phyloP scores from a whole-genome alignment of 2,113 vertebrate species.

The Vulpes ferrilata region DNA sequence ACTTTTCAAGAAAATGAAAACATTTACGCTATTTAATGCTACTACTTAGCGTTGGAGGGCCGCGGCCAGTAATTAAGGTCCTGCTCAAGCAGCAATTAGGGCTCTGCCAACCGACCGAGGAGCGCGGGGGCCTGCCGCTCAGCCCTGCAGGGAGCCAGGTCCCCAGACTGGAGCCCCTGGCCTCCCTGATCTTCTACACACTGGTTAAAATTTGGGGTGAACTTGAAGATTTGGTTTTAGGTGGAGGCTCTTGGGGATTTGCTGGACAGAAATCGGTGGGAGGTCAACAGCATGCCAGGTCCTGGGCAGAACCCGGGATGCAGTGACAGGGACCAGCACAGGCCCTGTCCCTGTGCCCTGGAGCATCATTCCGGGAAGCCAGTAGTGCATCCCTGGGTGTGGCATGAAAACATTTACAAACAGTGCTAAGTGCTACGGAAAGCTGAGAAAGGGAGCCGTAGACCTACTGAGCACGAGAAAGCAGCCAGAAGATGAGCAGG shows the following conservation, averaged over 20 bases:
- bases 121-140: no score
- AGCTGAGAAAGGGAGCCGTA: background rate
- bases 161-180: background rate
- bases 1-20: conserved; percentile 69
- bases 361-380: background rate
- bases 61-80: conserved; percentile 35
- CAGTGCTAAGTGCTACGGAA: background rate
- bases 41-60: conserved; percentile 26
- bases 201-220: background rate
- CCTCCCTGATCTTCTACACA: background rate
- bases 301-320: background rate
- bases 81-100: conserved; percentile 55
- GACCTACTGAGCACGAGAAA: background rate
- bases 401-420: background rate
- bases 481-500: background rate
- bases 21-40: conserved; percentile 56
- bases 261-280: background rate
- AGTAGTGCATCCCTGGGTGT: background rate
- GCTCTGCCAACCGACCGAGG: no score
- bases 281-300: background rate
- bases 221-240: background rate
- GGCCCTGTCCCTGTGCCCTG: background rate
- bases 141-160: background rate
- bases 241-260: background rate
- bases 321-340: no score